Evolutionary conservation across 2,888 invertebrate genomes (phyloP), one percentile per base, ranked within the genome.

Genomic region (Rotaria magnacalcarata): DNA sequence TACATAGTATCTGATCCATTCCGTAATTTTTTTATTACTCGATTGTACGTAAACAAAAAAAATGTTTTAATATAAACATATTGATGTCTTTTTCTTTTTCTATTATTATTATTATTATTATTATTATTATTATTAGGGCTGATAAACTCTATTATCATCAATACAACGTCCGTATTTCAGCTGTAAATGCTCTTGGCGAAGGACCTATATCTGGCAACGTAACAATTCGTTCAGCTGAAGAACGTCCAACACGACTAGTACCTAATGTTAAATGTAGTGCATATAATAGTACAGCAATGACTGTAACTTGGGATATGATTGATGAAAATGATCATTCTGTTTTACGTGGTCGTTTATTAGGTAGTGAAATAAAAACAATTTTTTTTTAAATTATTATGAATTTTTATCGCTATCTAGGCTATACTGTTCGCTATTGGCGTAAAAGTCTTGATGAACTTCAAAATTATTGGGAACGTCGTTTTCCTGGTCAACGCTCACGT

Each of bases 391-490:
- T 52, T 52, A 1, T 52, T 52, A 16, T 4, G 14, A 52, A 4
- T 27, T 16, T 34, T 2, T 67, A 11, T 14, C 14, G 1, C 50
- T 50, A 50, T 50, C 34, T 67, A 67, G 87, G 87, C 41, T 87
- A 87, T 67, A 85, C 75, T 34, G 85, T 87, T 34, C 85, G 85
- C 21, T 87, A 87, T 84, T 87, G 87, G 87, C 58, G 75, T 80
- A 84, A 56, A 75, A 67, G 21, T 84, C 14, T 85, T 14, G 84
- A 58, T 50, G 85, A 85, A 50, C 60, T 60, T 60, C 41, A 60
- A 27, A 85, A 87, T 52, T 87, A 87, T 84, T 87, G 87, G 87
- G 58, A 85, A 34, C 85, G 85, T 52, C 60, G 85, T 54, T 85
- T 87, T 87, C 75, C 84, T 4, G 87, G 87, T 34, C 85, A 87